Base-by-base conservation (phyloP, 2,797 vertebrate genomes). In the Allobates femoralis region DNA sequence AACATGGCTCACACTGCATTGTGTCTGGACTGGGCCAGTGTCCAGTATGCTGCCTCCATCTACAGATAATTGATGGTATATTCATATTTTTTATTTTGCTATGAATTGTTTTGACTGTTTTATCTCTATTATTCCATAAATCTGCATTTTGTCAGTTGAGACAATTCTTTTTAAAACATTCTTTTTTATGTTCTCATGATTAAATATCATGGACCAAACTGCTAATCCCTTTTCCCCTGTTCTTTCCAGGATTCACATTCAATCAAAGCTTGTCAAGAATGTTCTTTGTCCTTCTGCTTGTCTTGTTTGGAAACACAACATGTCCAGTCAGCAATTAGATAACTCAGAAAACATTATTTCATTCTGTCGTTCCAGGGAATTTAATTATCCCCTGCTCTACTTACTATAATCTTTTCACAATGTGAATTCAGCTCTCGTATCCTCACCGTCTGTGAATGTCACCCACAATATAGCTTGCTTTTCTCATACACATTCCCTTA, bases 251-350 rank as follows among this genome's bases (percentile, higher is more conserved):
- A 80, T 88, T 81, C 67, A 74, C 58, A 75, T 87, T 80, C 77
- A 85, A 84, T 85, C 86, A 84, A 58, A 75, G 55, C 67, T 75
- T 80, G 86, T 76, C 26, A 75, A 66, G 67, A 88, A 75, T 67
- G 58, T 85, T 73, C 75, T 71, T 60, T 66, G 83, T 81, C 77
- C 83, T 81, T 81, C 21, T 81, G 74, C 77, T 75, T 84, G 81
- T 84, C 86, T 87, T 87, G 81, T 84, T 84, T 88, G 69, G 79
- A 81, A 88, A 81, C 86, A 87, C 86, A 88, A 88, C 82, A 76
- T 88, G 82, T 88, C 71, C 71, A 86, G 71, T 86, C 82, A 88
- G 55, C 83, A 74, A 84, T 75, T 80, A 84, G 77, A 81, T 85
- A 84, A 84, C 77, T 84, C 67, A 81, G 86, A 84, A 85, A 88